Evolutionary conservation across 2,888 invertebrate genomes (phyloP).

Genomic region (Caenorhabditis angaria): DNA sequence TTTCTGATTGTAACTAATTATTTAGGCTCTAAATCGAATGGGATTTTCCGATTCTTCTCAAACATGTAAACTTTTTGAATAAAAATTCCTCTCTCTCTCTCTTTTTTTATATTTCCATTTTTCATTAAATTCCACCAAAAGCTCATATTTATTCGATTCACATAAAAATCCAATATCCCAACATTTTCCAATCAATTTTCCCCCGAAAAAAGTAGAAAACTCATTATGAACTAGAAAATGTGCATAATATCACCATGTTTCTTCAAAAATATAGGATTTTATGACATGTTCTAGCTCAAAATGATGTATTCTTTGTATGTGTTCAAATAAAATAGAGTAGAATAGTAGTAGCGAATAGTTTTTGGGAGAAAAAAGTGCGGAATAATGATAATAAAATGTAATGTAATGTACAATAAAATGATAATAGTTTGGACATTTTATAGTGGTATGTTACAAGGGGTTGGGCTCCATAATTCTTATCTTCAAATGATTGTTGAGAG

Average conservation of each 20-base stretch:
- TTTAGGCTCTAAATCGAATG: too few species aligned
- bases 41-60: too few species aligned
- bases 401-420: neutral
- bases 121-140: too few species aligned
- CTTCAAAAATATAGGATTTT: slow-evolving; percentile 38
- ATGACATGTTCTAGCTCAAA: slow-evolving; percentile 52
- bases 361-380: too few species aligned
- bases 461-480: neutral
- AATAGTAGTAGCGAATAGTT: neutral
- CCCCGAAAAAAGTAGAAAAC: neutral
- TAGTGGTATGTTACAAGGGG: neutral
- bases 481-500: neutral
- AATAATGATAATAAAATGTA: neutral
- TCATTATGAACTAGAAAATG: slow-evolving; percentile 58
- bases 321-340: neutral
- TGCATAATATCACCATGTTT: slow-evolving; percentile 58
- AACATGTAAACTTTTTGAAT: too few species aligned
- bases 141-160: too few species aligned
- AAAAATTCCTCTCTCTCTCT: too few species aligned
- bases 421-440: neutral
- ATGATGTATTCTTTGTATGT: slow-evolving; percentile 5
- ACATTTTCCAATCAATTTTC: neutral
- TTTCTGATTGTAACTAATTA: too few species aligned
- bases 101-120: too few species aligned
- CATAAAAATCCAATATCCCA: too few species aligned